Conservation (phyloP, 2,797 vertebrate species). For the Lacerta viridis region DNA sequence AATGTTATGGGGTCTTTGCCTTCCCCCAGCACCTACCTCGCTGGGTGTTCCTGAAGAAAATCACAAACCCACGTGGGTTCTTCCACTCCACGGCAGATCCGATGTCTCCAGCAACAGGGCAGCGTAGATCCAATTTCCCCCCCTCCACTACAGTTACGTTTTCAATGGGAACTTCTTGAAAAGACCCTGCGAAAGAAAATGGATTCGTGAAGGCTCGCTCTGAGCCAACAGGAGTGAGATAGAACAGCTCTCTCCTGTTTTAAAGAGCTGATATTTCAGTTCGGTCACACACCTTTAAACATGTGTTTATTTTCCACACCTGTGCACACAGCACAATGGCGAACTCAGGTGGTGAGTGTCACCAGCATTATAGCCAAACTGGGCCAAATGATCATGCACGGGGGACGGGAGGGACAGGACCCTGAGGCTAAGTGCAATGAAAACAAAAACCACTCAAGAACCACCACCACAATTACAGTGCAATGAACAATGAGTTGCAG, state of each 20-base stretch:
- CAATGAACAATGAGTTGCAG: not conserved
- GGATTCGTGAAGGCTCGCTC: rapidly evolving
- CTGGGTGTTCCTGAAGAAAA: constrained; percentile 69
- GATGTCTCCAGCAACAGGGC: not conserved
- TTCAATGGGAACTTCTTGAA: constrained; percentile 38
- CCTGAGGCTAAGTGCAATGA: not conserved
- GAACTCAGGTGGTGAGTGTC: no score
- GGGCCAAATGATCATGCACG: not conserved
- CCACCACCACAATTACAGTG: not conserved
- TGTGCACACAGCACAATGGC: no score
- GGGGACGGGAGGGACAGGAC: not conserved
- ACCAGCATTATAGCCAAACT: not conserved
- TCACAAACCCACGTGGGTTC: constrained; percentile 70
- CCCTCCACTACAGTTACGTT: constrained; percentile 71
- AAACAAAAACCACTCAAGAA: no score
- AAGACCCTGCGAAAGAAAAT: constrained; percentile 58
- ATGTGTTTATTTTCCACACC: not conserved
- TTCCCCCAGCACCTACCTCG: constrained; percentile 73
- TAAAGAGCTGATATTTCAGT: not conserved
- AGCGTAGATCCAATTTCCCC: constrained; percentile 61
- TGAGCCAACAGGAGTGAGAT: not conserved
- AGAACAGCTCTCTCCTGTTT: not conserved
- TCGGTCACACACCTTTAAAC: not conserved
- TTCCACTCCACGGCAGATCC: constrained; percentile 71
- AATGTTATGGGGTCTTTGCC: not conserved